Evolutionary conservation across 2,113 vertebrate species (phyloP).

Genomic region (Archilochus colubris): DNA sequence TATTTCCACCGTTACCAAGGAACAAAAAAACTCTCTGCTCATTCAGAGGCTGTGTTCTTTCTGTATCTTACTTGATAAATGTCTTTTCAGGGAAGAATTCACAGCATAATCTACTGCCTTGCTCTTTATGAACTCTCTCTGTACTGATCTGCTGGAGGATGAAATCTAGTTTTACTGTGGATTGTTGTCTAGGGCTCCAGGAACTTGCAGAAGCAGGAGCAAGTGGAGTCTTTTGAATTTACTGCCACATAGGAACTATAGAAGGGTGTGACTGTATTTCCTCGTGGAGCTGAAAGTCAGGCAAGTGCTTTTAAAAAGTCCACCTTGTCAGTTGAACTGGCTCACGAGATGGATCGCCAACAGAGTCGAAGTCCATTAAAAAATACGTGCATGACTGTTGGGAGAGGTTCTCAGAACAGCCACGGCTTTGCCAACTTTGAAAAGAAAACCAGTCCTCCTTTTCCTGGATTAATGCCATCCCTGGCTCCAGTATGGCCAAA

Average conservation of each 20-base stretch:
- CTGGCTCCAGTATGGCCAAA: background rate
- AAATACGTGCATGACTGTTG: constrained; percentile 43
- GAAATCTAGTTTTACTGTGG: background rate
- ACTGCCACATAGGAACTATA: background rate
- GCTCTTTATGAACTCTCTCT: background rate
- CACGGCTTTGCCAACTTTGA: constrained; percentile 48
- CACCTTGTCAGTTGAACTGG: background rate
- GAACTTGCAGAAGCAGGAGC: background rate
- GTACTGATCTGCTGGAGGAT: background rate
- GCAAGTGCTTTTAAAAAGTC: background rate
- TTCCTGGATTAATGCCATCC: constrained; percentile 58
- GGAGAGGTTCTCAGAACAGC: constrained; percentile 46
- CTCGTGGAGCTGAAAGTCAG: background rate
- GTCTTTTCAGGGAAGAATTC: background rate
- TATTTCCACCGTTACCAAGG: constrained; percentile 30
- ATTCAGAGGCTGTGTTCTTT: background rate
- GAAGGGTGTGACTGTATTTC: background rate
- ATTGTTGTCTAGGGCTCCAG: background rate
- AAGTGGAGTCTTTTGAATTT: background rate
- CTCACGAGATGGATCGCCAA: background rate
- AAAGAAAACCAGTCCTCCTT: constrained; percentile 43
- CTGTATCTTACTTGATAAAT: background rate
- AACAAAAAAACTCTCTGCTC: background rate
- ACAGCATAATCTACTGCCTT: background rate
- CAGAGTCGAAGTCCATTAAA: background rate